Base-by-base conservation (phyloP, 2,797 vertebrate species). In the Sternotherus odoratus region DNA sequence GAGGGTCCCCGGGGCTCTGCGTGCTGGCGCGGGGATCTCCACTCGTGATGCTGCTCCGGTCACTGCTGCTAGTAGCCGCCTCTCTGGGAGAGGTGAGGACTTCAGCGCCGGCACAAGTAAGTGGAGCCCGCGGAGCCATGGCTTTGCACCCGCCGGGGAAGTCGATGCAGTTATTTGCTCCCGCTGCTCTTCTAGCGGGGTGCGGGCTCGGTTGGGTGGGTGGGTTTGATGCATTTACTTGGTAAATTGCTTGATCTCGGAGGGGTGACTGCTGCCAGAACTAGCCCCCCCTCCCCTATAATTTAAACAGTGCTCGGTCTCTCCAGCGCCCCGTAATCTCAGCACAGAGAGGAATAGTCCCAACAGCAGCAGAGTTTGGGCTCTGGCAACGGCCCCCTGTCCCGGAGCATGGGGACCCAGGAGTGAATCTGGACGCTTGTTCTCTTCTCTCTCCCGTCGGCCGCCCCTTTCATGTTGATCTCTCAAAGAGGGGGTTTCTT, bases 31-130 rank as follows among this genome's bases (percentile, higher is more conserved):
- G n/a, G 43, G 94, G 97, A 87, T 85, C 95, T 97, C 97, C 19
- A 9, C 98, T 98, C 98, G 98, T 98, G 98, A 99, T 99, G 99
- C 98, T 98, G 97, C 97, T 98, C 97, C 98, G 98, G 96, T 98
- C 98, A 98, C 98, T 99, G 83, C 98, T 98, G 96, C 88, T 98
- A 63, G 96, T 98, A 91, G 97, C 98, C 97, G 97, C 97, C 94
- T 98, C 98, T 97, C 94, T 98, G 96, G 95, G 97, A 89, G 96
- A 97, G 86, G 93, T 90, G 94, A 87, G 98, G 98, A 98, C 98
- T 97, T 98, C 98, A 98, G 98, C 98, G 94, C 96, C 96, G 83
- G 95, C 86, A 94, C 98, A 98, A 98, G 99, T 99, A 99, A 99
- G 97, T 97, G 94, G 85, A 91, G 83, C n/a, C 75, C 72, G 36